Evolutionary conservation across 2,888 invertebrate species (phyloP).

Genomic region (Eristalinus sepulchralis): DNA sequence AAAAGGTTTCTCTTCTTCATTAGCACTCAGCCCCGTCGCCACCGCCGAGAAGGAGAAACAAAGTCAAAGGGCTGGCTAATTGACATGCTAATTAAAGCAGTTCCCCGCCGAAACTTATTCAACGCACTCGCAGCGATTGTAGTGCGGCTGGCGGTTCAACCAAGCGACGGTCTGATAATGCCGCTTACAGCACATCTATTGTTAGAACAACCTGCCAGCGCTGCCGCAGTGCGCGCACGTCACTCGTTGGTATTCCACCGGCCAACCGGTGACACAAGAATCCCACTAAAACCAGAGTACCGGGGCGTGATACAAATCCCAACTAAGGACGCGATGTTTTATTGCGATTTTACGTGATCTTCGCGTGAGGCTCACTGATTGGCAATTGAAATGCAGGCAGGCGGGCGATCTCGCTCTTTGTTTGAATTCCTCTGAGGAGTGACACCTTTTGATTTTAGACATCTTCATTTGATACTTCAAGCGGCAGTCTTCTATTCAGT

Average conservation of each 20-base stretch:
- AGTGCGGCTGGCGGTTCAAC: too few relatives aligned
- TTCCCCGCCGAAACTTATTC: neutral
- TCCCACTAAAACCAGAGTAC: neutral
- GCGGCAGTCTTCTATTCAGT: too few relatives aligned
- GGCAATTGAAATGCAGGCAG: constrained; percentile 10
- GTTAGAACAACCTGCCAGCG: neutral
- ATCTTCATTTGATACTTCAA: too few relatives aligned
- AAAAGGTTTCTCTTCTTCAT: neutral
- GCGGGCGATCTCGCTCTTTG: neutral
- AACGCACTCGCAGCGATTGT: neutral
- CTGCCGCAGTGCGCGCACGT: neutral
- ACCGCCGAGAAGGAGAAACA: neutral
- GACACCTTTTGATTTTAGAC: too few relatives aligned
- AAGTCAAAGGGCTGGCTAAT: neutral
- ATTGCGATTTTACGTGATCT: constrained; percentile 15
- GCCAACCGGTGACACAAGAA: neutral
- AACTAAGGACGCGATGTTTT: neutral
- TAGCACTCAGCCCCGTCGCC: neutral
- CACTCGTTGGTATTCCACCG: constrained; percentile 3
- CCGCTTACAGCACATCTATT: neutral
- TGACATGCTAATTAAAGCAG: neutral
- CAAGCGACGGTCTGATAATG: too few relatives aligned
- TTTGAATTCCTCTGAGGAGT: neutral
- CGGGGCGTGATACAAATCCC: constrained; percentile 28
- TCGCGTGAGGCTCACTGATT: neutral